Base-by-base conservation (phyloP, 2,797 vertebrate genomes). In the Acrossocheilus fasciatus region DNA sequence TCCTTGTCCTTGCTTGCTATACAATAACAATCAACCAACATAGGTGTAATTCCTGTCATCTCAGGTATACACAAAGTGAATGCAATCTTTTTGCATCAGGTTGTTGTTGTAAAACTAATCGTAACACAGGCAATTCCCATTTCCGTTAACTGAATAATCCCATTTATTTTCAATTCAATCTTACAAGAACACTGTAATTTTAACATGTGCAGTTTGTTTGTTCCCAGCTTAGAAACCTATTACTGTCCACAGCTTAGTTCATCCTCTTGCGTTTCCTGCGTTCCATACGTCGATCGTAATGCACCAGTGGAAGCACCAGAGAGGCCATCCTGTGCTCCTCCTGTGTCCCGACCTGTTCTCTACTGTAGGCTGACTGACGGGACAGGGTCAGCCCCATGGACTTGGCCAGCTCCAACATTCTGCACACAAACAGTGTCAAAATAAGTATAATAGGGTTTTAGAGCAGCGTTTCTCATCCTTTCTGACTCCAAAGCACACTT, bases 351-450 rank as follows among this genome's bases (percentile, higher is more conserved):
- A 12, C 30, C 4, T 89, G 68, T 0, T 85, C 89, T 0, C 74
- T 82, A 0, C 84, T 93, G 0, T 23, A 79, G 18, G 92, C 88
- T 36, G 86, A 84, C 1, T 80, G 92, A 91, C 95, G 97, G 39
- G 83, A 92, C 57, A 99, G 82, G 83, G 93, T 96, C 92, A 99
- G 91, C 43, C 97, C 93, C 97, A 99, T 96, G 43, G 96, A 96
- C 90, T 93, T 99, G 0, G 98, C 97, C 0, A 99, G 91, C 89
- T 98, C 98, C 73, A 96, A 88, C 72, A 99, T 96, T 94, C 98
- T 99, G 90, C 64, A 90, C 84, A 86, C 57, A 92, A 30, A 84
- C 54, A 47, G 45, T 64, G 66, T 87, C 59, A 26, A 64, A 59
- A 87, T 18, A 73, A 47, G 52, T 23, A 34, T 47, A 52, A 1